These are phyloP conservation scores for Galagoides demidoff DNA, from an alignment of 2,797 vertebrate genomes.

Conservation along the genomic window DNA sequence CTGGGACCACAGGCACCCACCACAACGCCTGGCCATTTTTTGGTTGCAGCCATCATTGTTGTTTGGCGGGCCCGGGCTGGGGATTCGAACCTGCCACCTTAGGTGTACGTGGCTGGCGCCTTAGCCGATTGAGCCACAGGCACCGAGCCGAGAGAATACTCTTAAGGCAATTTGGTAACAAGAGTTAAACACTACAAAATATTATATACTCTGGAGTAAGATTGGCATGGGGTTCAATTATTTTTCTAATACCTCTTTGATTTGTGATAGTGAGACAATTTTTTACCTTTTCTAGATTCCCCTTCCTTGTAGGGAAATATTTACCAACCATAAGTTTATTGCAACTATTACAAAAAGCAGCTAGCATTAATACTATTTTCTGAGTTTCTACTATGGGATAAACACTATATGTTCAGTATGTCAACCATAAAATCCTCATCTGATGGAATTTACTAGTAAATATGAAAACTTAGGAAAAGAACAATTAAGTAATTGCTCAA, in stretches of 20 bases:
- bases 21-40: no score
- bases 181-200: neutral
- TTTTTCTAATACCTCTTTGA: neutral
- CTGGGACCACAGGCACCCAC: no score
- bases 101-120: no score
- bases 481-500: neutral
- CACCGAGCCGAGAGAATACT: neutral
- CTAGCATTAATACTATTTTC: neutral
- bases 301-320: neutral
- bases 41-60: no score
- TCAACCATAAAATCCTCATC: neutral
- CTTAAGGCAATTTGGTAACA: neutral
- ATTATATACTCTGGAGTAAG: neutral
- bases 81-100: no score
- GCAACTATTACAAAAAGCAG: neutral
- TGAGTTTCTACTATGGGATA: neutral
- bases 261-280: neutral
- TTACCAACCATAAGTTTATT: neutral
- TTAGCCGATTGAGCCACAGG: no score
- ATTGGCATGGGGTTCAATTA: neutral
- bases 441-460: neutral
- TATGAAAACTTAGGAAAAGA: neutral
- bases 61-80: no score
- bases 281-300: neutral
- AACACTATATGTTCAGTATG: neutral